Base-by-base conservation (phyloP, 2,888 invertebrate species). In the Halictus ligatus region DNA sequence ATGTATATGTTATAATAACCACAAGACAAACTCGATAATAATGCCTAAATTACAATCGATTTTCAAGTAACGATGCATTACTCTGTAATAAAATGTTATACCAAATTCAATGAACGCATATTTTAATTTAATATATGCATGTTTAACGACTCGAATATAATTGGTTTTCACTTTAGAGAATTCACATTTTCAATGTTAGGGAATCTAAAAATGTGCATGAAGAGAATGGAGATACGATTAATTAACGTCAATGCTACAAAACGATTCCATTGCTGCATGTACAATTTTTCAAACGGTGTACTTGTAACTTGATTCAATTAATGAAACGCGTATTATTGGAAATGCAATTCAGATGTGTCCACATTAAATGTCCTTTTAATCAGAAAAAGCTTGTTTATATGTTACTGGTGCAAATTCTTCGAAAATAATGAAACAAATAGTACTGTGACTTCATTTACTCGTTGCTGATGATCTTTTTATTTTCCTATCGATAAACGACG, bases 311-410 rank as follows among this genome's bases (percentile, higher is more conserved):
- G 40, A 69, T 69, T 69, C 35, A 69, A 40, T 40, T 69, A 40
- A 69, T 40, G 40, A 69, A 69, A 69, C 21, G 21, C 21, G 69
- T 21, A 69, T 69, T 69, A 69, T 40, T 69, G 69, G 69, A 69
- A 69, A 69, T 69, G 69, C 69, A 69, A 69, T 69, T 69, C 40
- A 40, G 5, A 4, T 0, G 35, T 40, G 10, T 69, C 40, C 10
- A 35, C 21, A 40, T 69, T 69, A 69, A 69, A 40, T 69, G 10
- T 69, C 40, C 40, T 40, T 69, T 69, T 40, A 69, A 35, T 40
- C 40, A 21, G 40, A 21, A 21, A 69, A 69, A 21, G 35, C 40
- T 40, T 35, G 40, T 21, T 69, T 2, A 21, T 40, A 7, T 12
- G 69, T 35, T 69, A 21, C 29, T 15, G 29, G 29, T 1, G 8